Evolutionary conservation across 2,797 vertebrate species (phyloP), one percentile per base, ranked within the genome.

Genomic region (Lepidocolaptes lacrymiger): DNA sequence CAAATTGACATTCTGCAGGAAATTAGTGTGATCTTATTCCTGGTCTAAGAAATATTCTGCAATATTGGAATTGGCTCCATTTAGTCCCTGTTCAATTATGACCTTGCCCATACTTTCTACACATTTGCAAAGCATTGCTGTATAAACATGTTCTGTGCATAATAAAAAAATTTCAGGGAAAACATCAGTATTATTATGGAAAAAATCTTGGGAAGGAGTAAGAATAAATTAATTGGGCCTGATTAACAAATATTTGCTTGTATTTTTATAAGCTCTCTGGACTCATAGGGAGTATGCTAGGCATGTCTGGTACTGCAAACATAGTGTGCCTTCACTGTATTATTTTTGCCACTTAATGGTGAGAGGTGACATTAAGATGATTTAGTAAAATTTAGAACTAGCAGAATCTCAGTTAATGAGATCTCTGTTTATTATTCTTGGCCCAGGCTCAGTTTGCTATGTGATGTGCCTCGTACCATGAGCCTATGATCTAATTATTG

Each of bases 381-480:
- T 93, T 88, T 89, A 92, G 23, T 91, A 91, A 91, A 93, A 91
- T 91, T 93, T 94, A 96, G 87, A 85, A 76, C 76, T 73, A 91
- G 79, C 49, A 95, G 69, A 67, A 85, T 89, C 72, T 86, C 64
- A 82, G 41, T 88, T 96, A 94, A 93, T 92, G 89, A 94, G 75
- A 58, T 88, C 72, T 89, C 73, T 88, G 68, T 83, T 96, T 92
- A 83, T 91, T 93, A 88, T 88, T 92, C 43, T 96, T 95, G 95
- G 79, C 81, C 51, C 27, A 3, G 6, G 28, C 39, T 92, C 61
- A 63, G 79, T 91, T 94, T 86, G 69, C 30, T 68, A 12, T 81
- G 84, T 52, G 89, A 91, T 93, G 79, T 69, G 39, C 36, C 36
- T 71, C 62, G 0, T 84, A 64, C 85, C 71, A 89, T 76, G 51